These are phyloP conservation scores for Selene dorsalis DNA, from an alignment of 2,797 vertebrate species.

Conservation along the genomic window DNA sequence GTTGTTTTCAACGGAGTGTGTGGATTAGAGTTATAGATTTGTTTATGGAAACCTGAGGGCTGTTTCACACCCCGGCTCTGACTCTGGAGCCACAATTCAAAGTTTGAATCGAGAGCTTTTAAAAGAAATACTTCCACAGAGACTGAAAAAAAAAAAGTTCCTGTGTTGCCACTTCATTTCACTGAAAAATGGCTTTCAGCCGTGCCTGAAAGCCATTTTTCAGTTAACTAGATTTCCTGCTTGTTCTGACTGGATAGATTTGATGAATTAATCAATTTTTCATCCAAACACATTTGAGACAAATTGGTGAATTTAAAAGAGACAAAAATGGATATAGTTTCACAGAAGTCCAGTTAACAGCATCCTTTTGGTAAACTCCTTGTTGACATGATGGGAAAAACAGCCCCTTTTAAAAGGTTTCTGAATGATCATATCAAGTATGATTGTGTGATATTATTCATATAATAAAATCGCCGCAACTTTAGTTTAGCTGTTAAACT, in stretches of 20 bases:
- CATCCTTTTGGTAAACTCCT: background rate
- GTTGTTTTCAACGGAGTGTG: conserved; percentile 10
- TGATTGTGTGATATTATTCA: no score
- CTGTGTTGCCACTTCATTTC: conserved; percentile 61
- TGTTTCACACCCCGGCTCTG: conserved; percentile 3
- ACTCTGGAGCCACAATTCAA: conserved; percentile 25
- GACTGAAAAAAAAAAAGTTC: conserved; percentile 20
- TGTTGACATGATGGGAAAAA: background rate
- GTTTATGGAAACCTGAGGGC: conserved; percentile 31
- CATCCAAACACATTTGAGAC: conserved; percentile 27
- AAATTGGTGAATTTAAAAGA: conserved; percentile 13
- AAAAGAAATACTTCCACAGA: conserved; percentile 27
- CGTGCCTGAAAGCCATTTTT: conserved; percentile 8
- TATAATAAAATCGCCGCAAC: background rate
- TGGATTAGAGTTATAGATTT: conserved; percentile 29
- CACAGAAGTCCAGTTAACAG: background rate
- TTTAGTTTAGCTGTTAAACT: background rate
- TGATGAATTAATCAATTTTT: conserved; percentile 40
- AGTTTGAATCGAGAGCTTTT: conserved; percentile 36
- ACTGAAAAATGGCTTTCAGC: conserved; percentile 60
- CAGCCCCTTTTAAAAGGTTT: background rate
- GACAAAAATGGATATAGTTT: background rate
- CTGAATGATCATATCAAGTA: background rate
- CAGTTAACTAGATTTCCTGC: conserved; percentile 21
- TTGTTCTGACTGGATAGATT: conserved; percentile 20